Percentiles rank a stretch among this genome's conserved stretches.
Conservation (phyloP, 2,888 invertebrate species). For the Lycophotia porphyrea region DNA sequence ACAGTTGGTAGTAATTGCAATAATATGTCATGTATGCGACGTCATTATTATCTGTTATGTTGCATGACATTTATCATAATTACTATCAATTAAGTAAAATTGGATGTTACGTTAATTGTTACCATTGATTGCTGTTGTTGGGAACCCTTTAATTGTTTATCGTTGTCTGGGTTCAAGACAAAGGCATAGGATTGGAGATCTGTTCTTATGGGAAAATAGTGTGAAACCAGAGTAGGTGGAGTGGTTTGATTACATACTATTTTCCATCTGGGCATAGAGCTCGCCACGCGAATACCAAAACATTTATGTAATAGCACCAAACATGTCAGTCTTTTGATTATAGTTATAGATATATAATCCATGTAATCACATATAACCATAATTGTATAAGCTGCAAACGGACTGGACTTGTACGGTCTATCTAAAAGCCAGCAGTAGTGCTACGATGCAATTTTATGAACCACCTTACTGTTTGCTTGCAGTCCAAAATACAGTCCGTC, state of each 20-base stretch:
- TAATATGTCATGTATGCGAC: neutral
- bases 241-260: neutral
- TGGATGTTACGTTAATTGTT: neutral
- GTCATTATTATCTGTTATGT: constrained; percentile 11
- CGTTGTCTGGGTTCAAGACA: constrained; percentile 23
- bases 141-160: constrained; percentile 26
- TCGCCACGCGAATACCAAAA: neutral
- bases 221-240: neutral
- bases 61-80: constrained; percentile 4
- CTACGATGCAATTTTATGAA: too few species aligned
- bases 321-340: constrained; percentile 20
- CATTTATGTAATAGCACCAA: neutral
- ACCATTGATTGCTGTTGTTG: constrained; percentile 11
- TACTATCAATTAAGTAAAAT: neutral
- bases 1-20: neutral
- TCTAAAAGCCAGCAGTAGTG: neutral
- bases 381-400: neutral
- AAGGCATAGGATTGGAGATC: constrained; percentile 9
- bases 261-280: neutral
- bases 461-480: neutral
- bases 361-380: neutral
- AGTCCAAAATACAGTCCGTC: neutral
- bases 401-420: neutral
- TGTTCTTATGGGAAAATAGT: neutral
- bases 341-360: neutral